A percentile compares a stretch with the other conserved stretches of the same genome.
Evolutionary conservation across 2,113 vertebrate species (phyloP).

Genomic region (Falcunculus frontatus): DNA sequence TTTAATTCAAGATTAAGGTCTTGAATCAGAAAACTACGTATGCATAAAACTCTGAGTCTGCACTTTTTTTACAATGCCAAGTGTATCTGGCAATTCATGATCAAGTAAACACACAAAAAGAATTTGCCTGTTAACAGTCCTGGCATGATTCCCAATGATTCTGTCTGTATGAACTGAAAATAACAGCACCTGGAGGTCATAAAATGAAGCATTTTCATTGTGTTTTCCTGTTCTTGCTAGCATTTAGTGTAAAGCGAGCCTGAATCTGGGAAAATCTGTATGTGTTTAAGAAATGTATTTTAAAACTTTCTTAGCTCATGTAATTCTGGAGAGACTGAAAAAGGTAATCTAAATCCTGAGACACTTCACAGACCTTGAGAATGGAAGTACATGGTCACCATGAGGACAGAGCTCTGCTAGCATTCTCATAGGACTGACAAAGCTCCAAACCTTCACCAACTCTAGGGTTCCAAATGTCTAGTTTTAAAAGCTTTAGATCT

Average conservation of each 20-base stretch:
- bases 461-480: background rate
- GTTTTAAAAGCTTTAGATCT: background rate
- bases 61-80: background rate
- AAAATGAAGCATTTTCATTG: background rate
- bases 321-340: background rate
- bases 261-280: background rate
- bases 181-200: background rate
- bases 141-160: background rate
- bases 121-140: background rate
- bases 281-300: background rate
- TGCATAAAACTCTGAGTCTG: background rate
- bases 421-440: background rate
- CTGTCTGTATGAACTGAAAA: background rate
- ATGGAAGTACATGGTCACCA: accelerated
- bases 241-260: background rate
- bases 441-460: background rate
- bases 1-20: background rate
- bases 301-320: background rate
- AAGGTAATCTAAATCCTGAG: background rate
- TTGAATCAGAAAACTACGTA: background rate
- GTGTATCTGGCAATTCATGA: background rate
- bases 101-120: background rate
- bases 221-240: background rate
- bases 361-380: background rate
- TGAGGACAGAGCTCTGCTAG: background rate